Conservation (phyloP, 1,140 invertebrate genomes). For the Venturia canescens region DNA sequence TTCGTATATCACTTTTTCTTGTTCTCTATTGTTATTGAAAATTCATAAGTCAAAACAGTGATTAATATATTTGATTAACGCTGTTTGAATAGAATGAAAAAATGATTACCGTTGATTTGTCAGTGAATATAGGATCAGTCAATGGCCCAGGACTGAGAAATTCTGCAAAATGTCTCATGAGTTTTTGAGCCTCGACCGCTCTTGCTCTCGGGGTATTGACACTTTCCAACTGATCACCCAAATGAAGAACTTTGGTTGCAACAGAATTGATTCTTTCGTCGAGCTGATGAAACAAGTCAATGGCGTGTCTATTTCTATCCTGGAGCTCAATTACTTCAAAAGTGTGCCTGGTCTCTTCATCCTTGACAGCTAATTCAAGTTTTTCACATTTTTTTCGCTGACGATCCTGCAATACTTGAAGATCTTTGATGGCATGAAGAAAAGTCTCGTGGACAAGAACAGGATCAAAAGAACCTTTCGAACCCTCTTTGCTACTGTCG, state of each 20-base stretch:
- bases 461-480: conserved; percentile 85
- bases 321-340: conserved; percentile 89
- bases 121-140: conserved; percentile 91
- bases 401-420: conserved; percentile 88
- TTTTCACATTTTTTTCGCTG: conserved; percentile 93
- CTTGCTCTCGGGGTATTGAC: conserved; percentile 95
- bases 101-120: conserved; percentile 85
- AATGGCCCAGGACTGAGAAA: conserved; percentile 93
- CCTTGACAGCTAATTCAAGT: conserved; percentile 88
- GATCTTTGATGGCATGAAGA: conserved; percentile 91
- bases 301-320: conserved; percentile 92
- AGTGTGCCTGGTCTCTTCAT: conserved; percentile 92
- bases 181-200: conserved; percentile 95
- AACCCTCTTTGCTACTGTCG: conserved; percentile 82
- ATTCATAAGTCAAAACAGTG: too few species aligned
- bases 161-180: conserved; percentile 96
- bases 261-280: conserved; percentile 98
- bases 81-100: too few species aligned
- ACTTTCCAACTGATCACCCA: conserved; percentile 98
- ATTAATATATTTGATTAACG: too few species aligned
- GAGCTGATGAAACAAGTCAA: conserved; percentile 92
- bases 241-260: conserved; percentile 97
- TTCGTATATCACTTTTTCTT: too few species aligned
- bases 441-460: conserved; percentile 93
- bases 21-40: too few species aligned